Conservation (phyloP, 2,888 invertebrate genomes). For the Corythucha ciliata region DNA sequence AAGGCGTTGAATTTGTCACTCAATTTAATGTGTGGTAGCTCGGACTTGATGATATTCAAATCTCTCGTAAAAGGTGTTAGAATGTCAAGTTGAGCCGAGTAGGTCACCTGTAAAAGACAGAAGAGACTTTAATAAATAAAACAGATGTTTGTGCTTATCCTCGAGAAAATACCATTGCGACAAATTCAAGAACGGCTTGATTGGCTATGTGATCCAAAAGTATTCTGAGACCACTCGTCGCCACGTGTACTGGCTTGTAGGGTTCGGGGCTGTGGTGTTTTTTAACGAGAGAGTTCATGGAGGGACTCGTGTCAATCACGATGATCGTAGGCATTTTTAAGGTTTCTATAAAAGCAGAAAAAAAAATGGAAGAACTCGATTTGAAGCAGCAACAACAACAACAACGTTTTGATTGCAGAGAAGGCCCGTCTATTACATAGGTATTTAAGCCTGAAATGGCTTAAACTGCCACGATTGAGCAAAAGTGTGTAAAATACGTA, state of each 20-base stretch:
- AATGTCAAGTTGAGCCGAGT: conserved; percentile 50
- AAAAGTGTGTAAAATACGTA: too few species aligned
- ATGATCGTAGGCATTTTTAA: conserved; percentile 66
- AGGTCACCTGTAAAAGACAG: conserved; percentile 42
- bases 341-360: too few species aligned
- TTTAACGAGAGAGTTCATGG: conserved; percentile 55
- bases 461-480: too few species aligned
- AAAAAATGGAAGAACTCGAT: too few species aligned
- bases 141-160: background rate
- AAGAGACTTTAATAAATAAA: background rate
- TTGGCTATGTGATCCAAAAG: conserved; percentile 55
- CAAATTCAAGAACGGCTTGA: conserved; percentile 61
- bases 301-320: conserved; percentile 60
- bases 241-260: conserved; percentile 51
- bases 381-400: too few species aligned
- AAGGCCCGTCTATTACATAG: too few species aligned
- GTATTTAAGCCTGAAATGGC: too few species aligned
- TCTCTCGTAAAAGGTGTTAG: conserved; percentile 82
- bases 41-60: conserved; percentile 66
- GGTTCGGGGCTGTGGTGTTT: conserved; percentile 48
- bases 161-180: conserved; percentile 52
- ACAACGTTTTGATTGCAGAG: too few species aligned
- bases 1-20: conserved; percentile 81
- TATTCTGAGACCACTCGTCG: conserved; percentile 55
- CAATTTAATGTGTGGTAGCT: conserved; percentile 66